Conservation (phyloP, 2,113 vertebrate genomes). For the Laterallus jamaicensis region DNA sequence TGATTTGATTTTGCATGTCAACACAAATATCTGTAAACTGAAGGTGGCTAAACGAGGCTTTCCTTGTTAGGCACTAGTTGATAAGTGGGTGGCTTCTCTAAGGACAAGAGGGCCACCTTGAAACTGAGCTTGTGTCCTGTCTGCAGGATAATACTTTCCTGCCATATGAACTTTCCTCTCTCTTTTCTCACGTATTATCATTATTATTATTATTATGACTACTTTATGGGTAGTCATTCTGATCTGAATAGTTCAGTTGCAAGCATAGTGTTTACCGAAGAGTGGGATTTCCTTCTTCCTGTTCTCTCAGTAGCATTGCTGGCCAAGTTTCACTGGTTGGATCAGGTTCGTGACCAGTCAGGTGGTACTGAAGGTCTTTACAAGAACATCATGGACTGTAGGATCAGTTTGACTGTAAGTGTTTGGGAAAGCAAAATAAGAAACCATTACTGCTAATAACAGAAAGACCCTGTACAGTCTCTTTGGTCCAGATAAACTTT, state of each 20-base stretch:
- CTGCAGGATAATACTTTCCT: not conserved
- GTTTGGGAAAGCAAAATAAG: not conserved
- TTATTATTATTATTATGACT: not conserved
- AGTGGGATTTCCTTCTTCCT: not conserved
- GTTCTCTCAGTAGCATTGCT: not conserved
- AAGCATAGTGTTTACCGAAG: not conserved
- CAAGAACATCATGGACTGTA: not conserved
- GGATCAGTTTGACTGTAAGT: not conserved
- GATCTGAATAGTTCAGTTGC: not conserved
- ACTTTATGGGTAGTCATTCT: not conserved
- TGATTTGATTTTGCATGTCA: not conserved
- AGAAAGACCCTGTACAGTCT: not conserved
- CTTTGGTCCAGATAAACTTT: not conserved
- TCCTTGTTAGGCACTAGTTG: not conserved
- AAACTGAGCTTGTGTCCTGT: not conserved
- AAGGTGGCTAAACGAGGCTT: not conserved
- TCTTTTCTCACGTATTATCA: not conserved
- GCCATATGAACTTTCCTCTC: not conserved
- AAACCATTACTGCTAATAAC: not conserved
- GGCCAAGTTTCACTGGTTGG: not conserved
- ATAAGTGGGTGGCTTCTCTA: not conserved
- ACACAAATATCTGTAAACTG: not conserved
- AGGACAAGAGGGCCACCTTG: not conserved
- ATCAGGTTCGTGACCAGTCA: not conserved
- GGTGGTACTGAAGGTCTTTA: not conserved